Conservation (phyloP, 2,113 vertebrate genomes). For the Chiloscyllium plagiosum region DNA sequence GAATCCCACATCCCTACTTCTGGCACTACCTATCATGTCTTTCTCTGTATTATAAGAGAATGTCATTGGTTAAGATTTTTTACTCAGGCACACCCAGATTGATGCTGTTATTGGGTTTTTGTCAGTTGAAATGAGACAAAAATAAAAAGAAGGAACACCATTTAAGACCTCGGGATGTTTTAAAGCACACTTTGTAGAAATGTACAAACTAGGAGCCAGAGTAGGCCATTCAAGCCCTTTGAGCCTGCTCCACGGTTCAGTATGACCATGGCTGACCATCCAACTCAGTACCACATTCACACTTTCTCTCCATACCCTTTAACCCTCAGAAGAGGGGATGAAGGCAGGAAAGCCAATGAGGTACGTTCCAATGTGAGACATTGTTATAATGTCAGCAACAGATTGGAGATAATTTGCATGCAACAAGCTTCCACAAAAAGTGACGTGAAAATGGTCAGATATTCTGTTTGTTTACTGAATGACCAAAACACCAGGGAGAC, state of each 20-base stretch:
- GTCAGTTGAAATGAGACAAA: neutral
- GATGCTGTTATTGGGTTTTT: neutral
- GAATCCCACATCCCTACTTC: neutral
- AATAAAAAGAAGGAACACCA: neutral
- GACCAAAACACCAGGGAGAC: too few species aligned
- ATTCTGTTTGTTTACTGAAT: neutral
- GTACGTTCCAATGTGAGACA: neutral
- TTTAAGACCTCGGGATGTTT: neutral
- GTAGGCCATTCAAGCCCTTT: too few species aligned
- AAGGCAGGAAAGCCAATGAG: neutral
- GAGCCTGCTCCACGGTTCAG: too few species aligned
- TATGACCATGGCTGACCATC: too few species aligned
- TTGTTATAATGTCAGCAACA: neutral
- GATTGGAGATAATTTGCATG: neutral
- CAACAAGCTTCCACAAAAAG: neutral
- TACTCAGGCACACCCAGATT: neutral
- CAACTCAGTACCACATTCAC: too few species aligned
- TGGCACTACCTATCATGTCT: neutral
- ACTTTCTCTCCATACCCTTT: too few species aligned
- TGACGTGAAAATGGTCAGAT: too few species aligned
- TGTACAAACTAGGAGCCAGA: too few species aligned
- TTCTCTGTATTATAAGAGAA: neutral
- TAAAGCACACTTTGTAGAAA: neutral
- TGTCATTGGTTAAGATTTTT: neutral
- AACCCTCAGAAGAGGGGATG: too few species aligned